A percentile compares a stretch with the other conserved stretches of the same genome.
These are phyloP conservation scores for Notocelia uddmanniana DNA, from an alignment of 2,888 invertebrate species.

Conservation along the genomic window DNA sequence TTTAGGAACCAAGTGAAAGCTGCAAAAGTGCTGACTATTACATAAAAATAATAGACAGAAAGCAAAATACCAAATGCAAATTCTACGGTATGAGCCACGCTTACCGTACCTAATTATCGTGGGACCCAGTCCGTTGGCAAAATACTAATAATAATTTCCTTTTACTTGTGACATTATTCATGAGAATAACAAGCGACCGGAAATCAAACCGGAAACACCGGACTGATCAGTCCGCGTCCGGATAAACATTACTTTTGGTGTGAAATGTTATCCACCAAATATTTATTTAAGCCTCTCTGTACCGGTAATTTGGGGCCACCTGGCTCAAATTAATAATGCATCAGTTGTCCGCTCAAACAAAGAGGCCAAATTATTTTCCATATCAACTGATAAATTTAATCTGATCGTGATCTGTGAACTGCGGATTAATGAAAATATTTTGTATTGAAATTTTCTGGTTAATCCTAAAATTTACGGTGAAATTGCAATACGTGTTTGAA, in stretches of 20 bases:
- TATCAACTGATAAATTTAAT: slow-evolving; percentile 21
- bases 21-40: no score
- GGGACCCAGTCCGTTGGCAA: slow-evolving; percentile 41
- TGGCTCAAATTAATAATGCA: slow-evolving; percentile 23
- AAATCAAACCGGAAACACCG: slow-evolving; percentile 58
- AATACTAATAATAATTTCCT: slow-evolving; percentile 61
- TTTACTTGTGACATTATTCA: slow-evolving; percentile 62
- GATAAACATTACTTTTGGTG: slow-evolving; percentile 53
- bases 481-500: slow-evolving; percentile 4
- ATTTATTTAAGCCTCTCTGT: slow-evolving; percentile 29
- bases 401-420: slow-evolving; percentile 25
- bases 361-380: neutral
- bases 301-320: slow-evolving; percentile 7
- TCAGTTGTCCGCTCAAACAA: slow-evolving; percentile 18
- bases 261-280: slow-evolving; percentile 22
- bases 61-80: neutral
- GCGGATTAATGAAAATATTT: slow-evolving; percentile 10
- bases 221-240: slow-evolving; percentile 54
- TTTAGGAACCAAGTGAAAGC: no score
- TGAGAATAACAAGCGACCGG: slow-evolving; percentile 63
- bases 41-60: no score
- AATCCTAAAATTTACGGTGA: neutral
- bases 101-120: slow-evolving; percentile 19
- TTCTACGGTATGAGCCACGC: no score
- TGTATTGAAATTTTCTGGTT: neutral